Evolutionary conservation across 2,888 invertebrate species (phyloP), one percentile per base, ranked within the genome.

Genomic region (Dermolepida albohirtum): DNA sequence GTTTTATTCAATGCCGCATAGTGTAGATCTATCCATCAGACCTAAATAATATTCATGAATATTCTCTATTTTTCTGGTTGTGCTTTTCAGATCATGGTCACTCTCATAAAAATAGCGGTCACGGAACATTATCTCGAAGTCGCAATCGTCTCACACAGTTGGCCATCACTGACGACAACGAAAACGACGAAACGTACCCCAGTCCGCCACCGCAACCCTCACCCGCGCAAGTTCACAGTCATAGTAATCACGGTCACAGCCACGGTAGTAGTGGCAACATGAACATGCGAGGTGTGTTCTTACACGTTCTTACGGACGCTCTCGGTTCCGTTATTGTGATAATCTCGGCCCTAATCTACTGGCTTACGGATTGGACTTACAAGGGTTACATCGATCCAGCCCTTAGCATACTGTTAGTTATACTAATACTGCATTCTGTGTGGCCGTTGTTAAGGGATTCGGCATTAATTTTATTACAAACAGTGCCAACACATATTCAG

Each of bases 281-380:
- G 92, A 99, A 99, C 81, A 99, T 99, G 97, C 90, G 95, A 64
- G 99, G 98, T n/a, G 98, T 98, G n/a, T 99, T 98, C 83, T 87
- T 99, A 64, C 99, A 99, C 82, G 93, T 99, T 4, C 84, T 99
- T 41, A 97, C 98, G 54, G 99, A 99, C 85, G 98, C 98, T 16
- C 85, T 99, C 54, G 99, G 99, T 63, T 96, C 96, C 0, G 89
- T 96, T 1, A 94, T 97, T 75, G 97, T 97, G 10, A 92, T 96
- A 50, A 88, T 92, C 52, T 95, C 96, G 64, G 96, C 97, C 6
- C 55, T 72, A 6, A 69, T 83, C 29, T 92, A 92, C 17, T 92
- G 92, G 92, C 86, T 90, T 59, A 92, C 93, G 0, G 87, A 93
- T 0, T 96, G 96, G 93, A 74, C 89, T 76, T 92, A 91, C 84